Percentiles rank a stretch among this genome's conserved stretches.
phyloP scores from a whole-genome alignment of 2,113 vertebrate genomes.

The Chelonoidis abingdonii region DNA sequence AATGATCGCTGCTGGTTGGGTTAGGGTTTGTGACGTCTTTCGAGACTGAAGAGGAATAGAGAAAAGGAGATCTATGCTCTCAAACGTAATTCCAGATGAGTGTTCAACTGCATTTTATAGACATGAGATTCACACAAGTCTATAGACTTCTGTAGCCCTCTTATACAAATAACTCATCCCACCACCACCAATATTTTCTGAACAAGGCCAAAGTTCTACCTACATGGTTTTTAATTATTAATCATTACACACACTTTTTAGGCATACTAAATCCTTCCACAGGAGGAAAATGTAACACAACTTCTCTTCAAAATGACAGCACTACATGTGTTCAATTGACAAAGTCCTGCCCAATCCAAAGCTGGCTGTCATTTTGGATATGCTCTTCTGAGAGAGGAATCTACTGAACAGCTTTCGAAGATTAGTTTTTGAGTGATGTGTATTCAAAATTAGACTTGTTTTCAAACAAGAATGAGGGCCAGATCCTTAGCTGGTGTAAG shows the following conservation, averaged over 20 bases:
- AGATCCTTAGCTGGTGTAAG: not conserved
- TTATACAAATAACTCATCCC: not conserved
- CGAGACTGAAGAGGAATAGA: constrained; percentile 14
- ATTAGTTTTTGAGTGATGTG: not conserved
- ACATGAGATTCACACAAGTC: not conserved
- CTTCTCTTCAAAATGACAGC: not conserved
- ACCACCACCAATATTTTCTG: not conserved
- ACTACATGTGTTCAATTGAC: not conserved
- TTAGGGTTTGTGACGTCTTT: not conserved
- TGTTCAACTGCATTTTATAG: not conserved
- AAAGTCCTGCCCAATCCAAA: not conserved
- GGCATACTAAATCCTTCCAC: not conserved
- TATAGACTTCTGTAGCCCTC: not conserved
- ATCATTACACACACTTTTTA: not conserved
- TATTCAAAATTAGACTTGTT: not conserved
- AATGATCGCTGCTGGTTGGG: not conserved
- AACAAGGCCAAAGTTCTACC: not conserved
- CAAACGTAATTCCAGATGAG: not conserved
- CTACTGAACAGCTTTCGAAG: not conserved
- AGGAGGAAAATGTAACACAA: not conserved
- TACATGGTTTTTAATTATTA: not conserved
- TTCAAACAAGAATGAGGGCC: not conserved
- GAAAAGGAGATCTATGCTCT: not conserved
- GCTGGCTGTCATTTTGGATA: not conserved
- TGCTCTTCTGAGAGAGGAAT: not conserved